Evolutionary conservation across 2,888 invertebrate species (phyloP).

Genomic region (Portevinia maculata): DNA sequence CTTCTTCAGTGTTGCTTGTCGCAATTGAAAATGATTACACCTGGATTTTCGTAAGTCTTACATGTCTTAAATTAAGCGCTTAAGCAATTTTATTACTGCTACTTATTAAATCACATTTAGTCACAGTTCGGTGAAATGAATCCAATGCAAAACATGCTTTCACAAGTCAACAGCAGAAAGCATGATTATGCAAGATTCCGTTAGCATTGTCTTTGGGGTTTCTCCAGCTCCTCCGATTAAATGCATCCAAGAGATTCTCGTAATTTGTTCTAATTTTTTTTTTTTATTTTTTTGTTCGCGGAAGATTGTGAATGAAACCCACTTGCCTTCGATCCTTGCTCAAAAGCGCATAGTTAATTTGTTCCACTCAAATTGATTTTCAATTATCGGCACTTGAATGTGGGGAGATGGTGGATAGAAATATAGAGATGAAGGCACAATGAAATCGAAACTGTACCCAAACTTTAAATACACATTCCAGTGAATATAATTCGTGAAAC

Average conservation of each 20-base stretch:
- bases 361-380: slow-evolving; percentile 68
- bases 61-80: no score
- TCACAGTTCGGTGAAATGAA: no score
- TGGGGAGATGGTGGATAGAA: background rate
- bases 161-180: background rate
- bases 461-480: slow-evolving; percentile 13
- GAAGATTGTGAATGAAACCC: slow-evolving; percentile 20
- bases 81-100: no score
- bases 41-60: no score
- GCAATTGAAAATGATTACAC: no score
- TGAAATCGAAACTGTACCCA: slow-evolving; percentile 43
- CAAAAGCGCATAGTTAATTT: slow-evolving; percentile 50
- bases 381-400: slow-evolving; percentile 54
- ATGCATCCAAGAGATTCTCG: background rate
- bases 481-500: slow-evolving; percentile 42
- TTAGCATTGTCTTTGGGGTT: background rate
- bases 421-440: slow-evolving; percentile 11
- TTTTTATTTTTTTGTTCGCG: no score
- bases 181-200: slow-evolving; percentile 10
- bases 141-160: no score
- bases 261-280: background rate
- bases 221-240: background rate
- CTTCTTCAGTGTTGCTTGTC: no score
- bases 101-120: no score
- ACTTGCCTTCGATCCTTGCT: slow-evolving; percentile 13